These are phyloP conservation scores for Cremastinae sp. DNA, from an alignment of 2,888 invertebrate genomes.

Conservation along the genomic window DNA sequence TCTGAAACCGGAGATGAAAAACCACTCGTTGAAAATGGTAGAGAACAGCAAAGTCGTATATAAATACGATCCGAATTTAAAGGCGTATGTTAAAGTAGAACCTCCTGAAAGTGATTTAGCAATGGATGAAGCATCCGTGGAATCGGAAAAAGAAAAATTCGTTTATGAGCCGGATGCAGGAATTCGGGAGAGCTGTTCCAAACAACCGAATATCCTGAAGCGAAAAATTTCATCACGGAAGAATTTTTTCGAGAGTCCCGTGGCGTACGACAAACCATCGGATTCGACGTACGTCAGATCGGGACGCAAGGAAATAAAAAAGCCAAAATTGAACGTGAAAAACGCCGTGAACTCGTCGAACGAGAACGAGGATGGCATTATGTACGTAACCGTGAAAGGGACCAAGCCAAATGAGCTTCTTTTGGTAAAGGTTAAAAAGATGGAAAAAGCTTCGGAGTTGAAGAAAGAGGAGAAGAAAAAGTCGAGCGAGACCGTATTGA, in stretches of 20 bases:
- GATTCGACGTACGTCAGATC: slow-evolving; percentile 55
- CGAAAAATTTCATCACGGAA: slow-evolving; percentile 62
- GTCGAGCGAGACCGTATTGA: background rate
- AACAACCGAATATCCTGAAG: slow-evolving; percentile 70
- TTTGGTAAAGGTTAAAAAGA: slow-evolving; percentile 75
- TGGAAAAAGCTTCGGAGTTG: slow-evolving; percentile 62
- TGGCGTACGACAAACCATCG: slow-evolving; percentile 48
- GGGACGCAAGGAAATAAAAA: slow-evolving; percentile 66
- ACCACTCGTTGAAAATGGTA: slow-evolving; percentile 9
- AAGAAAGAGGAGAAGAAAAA: slow-evolving; percentile 58
- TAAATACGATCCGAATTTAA: slow-evolving; percentile 55
- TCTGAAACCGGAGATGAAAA: background rate
- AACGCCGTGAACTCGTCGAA: slow-evolving; percentile 70
- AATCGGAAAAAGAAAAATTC: slow-evolving; percentile 2
- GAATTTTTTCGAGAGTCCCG: slow-evolving; percentile 57
- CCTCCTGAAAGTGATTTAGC: slow-evolving; percentile 30
- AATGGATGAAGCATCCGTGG: background rate
- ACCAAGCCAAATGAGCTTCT: slow-evolving; percentile 77
- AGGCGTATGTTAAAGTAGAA: slow-evolving; percentile 62
- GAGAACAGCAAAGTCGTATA: slow-evolving; percentile 57
- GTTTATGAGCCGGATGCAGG: slow-evolving; percentile 4
- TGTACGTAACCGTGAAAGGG: slow-evolving; percentile 78
- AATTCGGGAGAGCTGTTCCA: slow-evolving; percentile 6
- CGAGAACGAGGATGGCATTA: slow-evolving; percentile 75
- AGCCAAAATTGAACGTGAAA: slow-evolving; percentile 73